Evolutionary conservation across 2,888 invertebrate genomes (phyloP).

Genomic region (Drosophila hawaiiensis): DNA sequence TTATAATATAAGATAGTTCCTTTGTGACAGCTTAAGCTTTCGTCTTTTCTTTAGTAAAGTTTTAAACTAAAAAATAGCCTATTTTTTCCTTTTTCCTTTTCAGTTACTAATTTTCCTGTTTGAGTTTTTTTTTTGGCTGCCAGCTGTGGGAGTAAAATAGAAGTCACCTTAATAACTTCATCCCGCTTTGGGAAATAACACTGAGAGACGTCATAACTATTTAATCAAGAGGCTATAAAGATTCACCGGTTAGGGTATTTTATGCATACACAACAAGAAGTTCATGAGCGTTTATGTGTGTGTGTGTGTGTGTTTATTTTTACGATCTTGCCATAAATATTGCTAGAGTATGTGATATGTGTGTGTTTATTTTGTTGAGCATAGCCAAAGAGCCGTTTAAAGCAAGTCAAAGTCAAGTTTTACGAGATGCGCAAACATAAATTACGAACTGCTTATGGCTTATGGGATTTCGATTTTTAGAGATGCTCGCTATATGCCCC

Average conservation of each 20-base stretch:
- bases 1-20: rapidly evolving
- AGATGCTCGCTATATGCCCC: constrained; percentile 22
- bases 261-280: constrained; percentile 13
- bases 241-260: constrained; percentile 14
- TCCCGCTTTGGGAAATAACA: neutral
- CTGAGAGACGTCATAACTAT: neutral
- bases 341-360: constrained; percentile 28
- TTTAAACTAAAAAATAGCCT: neutral
- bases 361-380: constrained; percentile 38
- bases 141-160: neutral
- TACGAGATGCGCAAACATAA: constrained; percentile 62
- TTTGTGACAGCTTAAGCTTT: neutral
- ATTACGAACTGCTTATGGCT: constrained; percentile 69
- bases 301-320: constrained; percentile 6
- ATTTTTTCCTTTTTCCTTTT: neutral
- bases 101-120: neutral
- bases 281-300: neutral
- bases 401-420: constrained; percentile 78
- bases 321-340: constrained; percentile 45
- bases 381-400: constrained; percentile 54
- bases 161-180: neutral
- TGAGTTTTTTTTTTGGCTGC: neutral
- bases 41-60: neutral
- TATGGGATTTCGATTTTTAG: constrained; percentile 32
- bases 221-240: neutral